Base-by-base conservation (phyloP, 1,140 invertebrate species). In the Ceratina australensis region DNA sequence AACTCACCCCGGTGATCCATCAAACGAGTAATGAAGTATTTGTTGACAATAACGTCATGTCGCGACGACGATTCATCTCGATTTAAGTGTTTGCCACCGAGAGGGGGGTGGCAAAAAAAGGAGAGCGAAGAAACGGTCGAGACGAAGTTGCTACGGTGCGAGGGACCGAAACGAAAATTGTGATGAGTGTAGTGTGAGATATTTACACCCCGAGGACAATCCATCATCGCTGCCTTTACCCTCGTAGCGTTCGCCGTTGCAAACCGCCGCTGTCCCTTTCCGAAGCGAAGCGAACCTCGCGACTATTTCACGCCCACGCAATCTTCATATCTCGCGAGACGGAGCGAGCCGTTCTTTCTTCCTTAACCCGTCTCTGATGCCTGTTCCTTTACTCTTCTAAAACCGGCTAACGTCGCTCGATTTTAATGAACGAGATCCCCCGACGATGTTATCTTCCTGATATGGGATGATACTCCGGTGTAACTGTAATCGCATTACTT, bases 171-270 rank as follows among this genome's bases (percentile, higher is more conserved):
- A 82, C 75, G 82, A 87, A 88, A 89, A 89, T 88, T 87, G 83
- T 87, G 87, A 89, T 87, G 87, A 88, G 86, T 89, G 85, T 87
- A 85, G 87, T 85, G 86, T 87, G 81, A 88, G 87, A 89, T 88
- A 89, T 89, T 89, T 88, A 88, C 86, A 88, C 86, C 85, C 78
- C 60, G 73, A 84, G 84, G 87, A 89, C 87, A 88, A 89, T 89
- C 86, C 87, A 88, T 89, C 87, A 89, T 71, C 79, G 65, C 61
- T 78, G 78, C 63, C 69, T 78, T 79, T 76, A 72, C 76, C 68
- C 80, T 75, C 66, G 77, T 28, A 74, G 76, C 66, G 78, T 81
- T 86, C 79, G 64, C 71, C 68, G 67, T 82, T 73, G 78, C 84
- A 59, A 50, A 56, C 57, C 78, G 33, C 74, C 78, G 80, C 73